Conservation (phyloP, 2,888 invertebrate species). For the Cephalotes varians region DNA sequence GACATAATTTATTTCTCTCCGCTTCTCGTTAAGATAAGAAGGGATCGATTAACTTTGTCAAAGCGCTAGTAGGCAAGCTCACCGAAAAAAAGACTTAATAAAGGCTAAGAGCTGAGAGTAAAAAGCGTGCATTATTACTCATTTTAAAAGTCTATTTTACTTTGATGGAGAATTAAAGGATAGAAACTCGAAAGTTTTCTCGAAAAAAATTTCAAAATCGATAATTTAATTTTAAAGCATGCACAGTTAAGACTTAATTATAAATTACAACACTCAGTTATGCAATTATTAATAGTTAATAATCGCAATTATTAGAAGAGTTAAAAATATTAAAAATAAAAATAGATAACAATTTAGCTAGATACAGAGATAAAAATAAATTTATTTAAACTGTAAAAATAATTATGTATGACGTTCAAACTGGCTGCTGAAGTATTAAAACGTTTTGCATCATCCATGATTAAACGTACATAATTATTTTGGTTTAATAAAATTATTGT, state of each 20-base stretch:
- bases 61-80: constrained; percentile 22
- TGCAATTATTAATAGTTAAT: neutral
- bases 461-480: too few relatives aligned
- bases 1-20: constrained; percentile 60
- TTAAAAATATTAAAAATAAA: neutral
- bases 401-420: too few relatives aligned
- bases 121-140: neutral
- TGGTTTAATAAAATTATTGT: too few relatives aligned
- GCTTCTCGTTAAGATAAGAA: constrained; percentile 53
- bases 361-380: too few relatives aligned
- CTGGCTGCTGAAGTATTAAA: too few relatives aligned
- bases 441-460: too few relatives aligned
- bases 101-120: neutral
- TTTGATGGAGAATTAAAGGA: neutral
- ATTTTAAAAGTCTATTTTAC: neutral
- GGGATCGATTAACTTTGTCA: constrained; percentile 53
- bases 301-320: neutral
- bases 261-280: neutral
- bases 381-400: too few relatives aligned
- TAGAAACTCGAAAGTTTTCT: neutral
- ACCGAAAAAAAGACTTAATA: constrained; percentile 11
- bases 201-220: neutral
- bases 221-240: neutral
- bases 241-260: neutral
- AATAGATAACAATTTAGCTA: too few relatives aligned